Evolutionary conservation across 2,113 vertebrate genomes (phyloP).

Genomic region (Planiliza haematocheilus): DNA sequence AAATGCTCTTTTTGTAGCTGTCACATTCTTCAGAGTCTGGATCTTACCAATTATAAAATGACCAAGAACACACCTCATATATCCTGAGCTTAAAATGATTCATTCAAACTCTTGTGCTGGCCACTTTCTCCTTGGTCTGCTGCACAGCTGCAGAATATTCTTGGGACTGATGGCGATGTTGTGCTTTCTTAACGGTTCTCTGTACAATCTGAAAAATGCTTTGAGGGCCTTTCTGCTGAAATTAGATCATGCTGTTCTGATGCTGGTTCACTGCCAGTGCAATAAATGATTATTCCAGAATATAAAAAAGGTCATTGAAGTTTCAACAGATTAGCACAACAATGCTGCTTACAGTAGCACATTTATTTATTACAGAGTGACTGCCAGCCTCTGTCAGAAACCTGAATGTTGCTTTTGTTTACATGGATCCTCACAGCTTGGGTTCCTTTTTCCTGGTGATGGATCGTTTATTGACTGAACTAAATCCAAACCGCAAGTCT

Average conservation of each 20-base stretch:
- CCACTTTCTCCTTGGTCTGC: not conserved
- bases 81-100: not conserved
- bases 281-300: constrained; percentile 7
- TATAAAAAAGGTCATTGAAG: not conserved
- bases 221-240: not conserved
- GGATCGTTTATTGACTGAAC: constrained; percentile 9
- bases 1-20: not conserved
- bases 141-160: not conserved
- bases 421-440: not conserved
- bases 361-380: not conserved
- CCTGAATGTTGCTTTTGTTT: constrained; percentile 11
- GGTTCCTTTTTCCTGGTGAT: not conserved
- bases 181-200: not conserved
- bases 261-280: not conserved
- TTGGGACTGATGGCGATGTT: not conserved
- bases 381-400: not conserved
- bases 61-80: not conserved
- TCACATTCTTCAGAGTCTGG: not conserved
- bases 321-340: constrained; percentile 13
- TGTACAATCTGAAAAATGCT: not conserved
- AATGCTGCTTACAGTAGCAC: not conserved
- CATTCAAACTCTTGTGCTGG: not conserved
- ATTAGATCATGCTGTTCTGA: not conserved
- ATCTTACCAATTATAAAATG: not conserved
- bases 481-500: not conserved